These are phyloP conservation scores for Mimumesa dahlbomi DNA, from an alignment of 2,888 invertebrate genomes.

Conservation along the genomic window DNA sequence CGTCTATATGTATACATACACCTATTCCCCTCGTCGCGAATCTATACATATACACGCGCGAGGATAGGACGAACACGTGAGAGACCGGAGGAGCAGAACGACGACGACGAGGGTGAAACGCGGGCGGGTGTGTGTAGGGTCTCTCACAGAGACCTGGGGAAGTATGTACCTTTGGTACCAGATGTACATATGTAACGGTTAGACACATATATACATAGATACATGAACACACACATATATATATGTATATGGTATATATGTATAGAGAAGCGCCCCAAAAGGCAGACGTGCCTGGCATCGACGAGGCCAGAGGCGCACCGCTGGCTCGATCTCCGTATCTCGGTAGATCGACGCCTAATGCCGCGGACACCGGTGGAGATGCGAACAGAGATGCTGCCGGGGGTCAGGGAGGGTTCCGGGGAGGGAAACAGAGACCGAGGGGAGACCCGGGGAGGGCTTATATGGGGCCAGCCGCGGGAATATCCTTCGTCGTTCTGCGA, in stretches of 20 bases:
- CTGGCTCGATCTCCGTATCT: slow-evolving; percentile 72
- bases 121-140: slow-evolving; percentile 30
- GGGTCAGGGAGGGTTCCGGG: slow-evolving; percentile 1
- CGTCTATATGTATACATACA: neutral
- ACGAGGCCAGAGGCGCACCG: slow-evolving; percentile 68
- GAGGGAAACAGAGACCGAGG: slow-evolving; percentile 17
- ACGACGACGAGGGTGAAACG: neutral
- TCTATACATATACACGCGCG: neutral
- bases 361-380: slow-evolving; percentile 65
- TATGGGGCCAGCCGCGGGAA: slow-evolving; percentile 68
- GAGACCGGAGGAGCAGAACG: slow-evolving; percentile 26
- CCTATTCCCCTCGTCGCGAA: slow-evolving; percentile 1
- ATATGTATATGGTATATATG: slow-evolving; percentile 3
- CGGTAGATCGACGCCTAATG: slow-evolving; percentile 75
- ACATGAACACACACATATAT: too few species aligned
- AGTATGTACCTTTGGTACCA: slow-evolving; percentile 29
- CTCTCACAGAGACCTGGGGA: slow-evolving; percentile 25
- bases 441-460: slow-evolving; percentile 51
- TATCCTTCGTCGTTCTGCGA: slow-evolving; percentile 74
- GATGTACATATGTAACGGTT: slow-evolving; percentile 18
- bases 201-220: too few species aligned
- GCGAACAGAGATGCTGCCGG: slow-evolving; percentile 29
- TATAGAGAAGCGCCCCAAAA: slow-evolving; percentile 72
- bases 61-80: slow-evolving; percentile 7
- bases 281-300: slow-evolving; percentile 78